These are phyloP conservation scores for Danaus plexippus DNA, from an alignment of 1,140 invertebrate genomes.

Conservation along the genomic window DNA sequence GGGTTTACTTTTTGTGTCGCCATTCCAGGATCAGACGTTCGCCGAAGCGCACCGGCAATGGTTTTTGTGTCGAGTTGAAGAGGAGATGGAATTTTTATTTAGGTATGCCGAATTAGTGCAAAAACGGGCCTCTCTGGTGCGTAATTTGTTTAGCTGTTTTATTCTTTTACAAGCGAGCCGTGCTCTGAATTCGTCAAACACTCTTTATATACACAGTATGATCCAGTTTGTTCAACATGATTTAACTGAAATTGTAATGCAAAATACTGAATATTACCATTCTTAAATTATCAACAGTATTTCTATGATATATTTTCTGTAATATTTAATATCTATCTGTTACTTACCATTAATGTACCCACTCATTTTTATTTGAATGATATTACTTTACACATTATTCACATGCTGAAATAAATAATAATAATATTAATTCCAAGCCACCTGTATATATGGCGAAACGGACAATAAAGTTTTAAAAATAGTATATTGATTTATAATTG, in stretches of 20 bases:
- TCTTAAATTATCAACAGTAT: neutral
- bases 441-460: constrained; percentile 23
- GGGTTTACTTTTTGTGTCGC: constrained; percentile 36
- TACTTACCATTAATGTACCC: too few species aligned
- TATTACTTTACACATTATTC: neutral
- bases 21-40: constrained; percentile 44
- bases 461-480: constrained; percentile 34
- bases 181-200: constrained; percentile 47
- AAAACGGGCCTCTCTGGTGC: constrained; percentile 58
- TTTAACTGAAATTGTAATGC: too few species aligned
- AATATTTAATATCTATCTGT: neutral
- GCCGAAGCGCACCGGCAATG: constrained; percentile 33
- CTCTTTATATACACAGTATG: constrained; percentile 37
- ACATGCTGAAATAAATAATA: too few species aligned
- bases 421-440: constrained; percentile 8
- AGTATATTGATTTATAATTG: constrained; percentile 56
- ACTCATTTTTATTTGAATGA: neutral
- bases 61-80: constrained; percentile 52
- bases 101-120: constrained; percentile 70
- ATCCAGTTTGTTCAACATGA: constrained; percentile 4
- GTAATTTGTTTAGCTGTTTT: constrained; percentile 69
- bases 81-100: constrained; percentile 67
- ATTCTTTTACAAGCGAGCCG: constrained; percentile 47
- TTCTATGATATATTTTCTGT: neutral
- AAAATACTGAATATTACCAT: too few species aligned